Evolutionary conservation across 1,140 invertebrate species (phyloP).

Genomic region (Steinernema feltiae): DNA sequence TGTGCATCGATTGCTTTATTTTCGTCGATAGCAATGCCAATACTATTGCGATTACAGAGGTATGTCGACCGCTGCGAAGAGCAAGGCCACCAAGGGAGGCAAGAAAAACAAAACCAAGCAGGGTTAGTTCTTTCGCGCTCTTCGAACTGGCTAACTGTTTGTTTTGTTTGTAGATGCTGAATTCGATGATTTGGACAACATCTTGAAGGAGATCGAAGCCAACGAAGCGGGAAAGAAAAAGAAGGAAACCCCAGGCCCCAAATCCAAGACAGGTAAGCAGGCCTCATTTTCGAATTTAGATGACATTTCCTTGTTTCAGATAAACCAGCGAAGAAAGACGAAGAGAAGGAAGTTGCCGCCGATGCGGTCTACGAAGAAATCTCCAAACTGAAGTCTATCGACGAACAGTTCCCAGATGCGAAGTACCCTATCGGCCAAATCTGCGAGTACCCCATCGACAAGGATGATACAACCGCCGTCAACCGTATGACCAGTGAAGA

Average conservation of each 20-base stretch:
- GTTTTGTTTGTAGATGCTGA: background rate
- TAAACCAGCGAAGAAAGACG: background rate
- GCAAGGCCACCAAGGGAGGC: background rate
- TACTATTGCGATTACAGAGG: background rate
- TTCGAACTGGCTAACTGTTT: background rate
- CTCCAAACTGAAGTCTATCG: constrained; percentile 39
- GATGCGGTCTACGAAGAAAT: constrained; percentile 31
- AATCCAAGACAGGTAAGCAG: background rate
- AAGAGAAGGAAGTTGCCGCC: background rate
- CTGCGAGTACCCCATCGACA: constrained; percentile 38
- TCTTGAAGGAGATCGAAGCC: constrained; percentile 1
- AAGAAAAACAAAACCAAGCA: background rate
- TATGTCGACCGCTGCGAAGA: background rate
- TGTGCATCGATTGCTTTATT: too few species aligned
- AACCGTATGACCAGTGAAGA: constrained; percentile 71
- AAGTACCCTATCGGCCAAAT: constrained; percentile 47
- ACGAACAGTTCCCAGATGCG: constrained; percentile 42
- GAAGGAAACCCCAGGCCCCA: background rate
- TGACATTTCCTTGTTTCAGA: background rate
- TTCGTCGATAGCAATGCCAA: too few species aligned
- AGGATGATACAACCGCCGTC: constrained; percentile 48
- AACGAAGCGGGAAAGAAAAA: background rate
- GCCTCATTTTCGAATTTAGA: too few species aligned
- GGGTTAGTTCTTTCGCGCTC: background rate
- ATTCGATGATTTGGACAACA: background rate